Evolutionary conservation across 2,113 vertebrate species (phyloP), one percentile per base, ranked within the genome.

Genomic region (Siphamia tubifer): DNA sequence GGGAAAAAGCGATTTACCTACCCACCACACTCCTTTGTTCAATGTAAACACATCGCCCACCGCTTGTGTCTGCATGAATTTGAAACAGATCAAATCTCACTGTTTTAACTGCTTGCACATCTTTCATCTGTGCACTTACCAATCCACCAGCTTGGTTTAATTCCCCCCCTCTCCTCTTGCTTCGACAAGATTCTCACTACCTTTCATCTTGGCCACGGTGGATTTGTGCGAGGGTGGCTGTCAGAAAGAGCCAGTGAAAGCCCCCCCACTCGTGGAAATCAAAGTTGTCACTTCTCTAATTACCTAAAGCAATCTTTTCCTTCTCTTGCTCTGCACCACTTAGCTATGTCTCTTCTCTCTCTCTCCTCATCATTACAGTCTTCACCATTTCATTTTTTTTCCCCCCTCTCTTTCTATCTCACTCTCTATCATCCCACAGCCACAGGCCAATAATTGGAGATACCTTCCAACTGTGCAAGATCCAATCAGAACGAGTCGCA

Each of bases 251-350:
- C 42, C 55, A 28, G 30, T 55, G 54, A 62, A 35, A 51, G 25
- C 23, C 9, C 54, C 45, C 10, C 19, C 27, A 58, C 70, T 73
- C 69, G 51, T 70, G 71, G 58, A 89, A 86, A 83, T 90, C 83
- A 88, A 79, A 82, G 76, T 76, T 86, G 87, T 85, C 88, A 85
- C 81, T 79, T 82, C 81, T 75, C 83, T 87, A 91, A 92, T 89
- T 89, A 91, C 72, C 79, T 61, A 68, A 73, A 83, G 81, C 84
- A 87, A 84, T 87, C 71, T 89, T 81, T 86, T 83, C 65, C 79
- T 64, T 74, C 62, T 77, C 47, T 62, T 32, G 43, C 72, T 63
- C 70, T 44, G 61, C 72, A 53, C 64, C 63, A 69, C 64, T 72
- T 75, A 61, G 54, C 51, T 16, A n/a, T 11, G n/a, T 69, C 68